Evolutionary conservation across 2,888 invertebrate genomes (phyloP).

Genomic region (Monopis laevigella): DNA sequence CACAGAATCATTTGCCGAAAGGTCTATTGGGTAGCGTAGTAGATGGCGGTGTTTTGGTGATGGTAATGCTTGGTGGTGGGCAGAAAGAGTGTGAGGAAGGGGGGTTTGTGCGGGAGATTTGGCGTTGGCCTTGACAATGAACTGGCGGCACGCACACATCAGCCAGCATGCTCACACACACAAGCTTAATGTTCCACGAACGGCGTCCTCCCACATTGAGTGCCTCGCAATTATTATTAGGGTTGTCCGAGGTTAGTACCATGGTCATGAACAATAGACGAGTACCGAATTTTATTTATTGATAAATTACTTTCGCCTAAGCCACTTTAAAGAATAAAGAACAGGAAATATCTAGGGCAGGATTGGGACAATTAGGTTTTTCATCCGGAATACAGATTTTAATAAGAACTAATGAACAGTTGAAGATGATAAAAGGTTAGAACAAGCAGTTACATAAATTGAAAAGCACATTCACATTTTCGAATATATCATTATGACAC

Average conservation of each 20-base stretch:
- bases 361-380: too few species aligned
- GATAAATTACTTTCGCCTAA: too few species aligned
- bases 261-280: not conserved
- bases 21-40: not conserved
- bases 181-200: slow-evolving; percentile 54
- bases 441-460: too few species aligned
- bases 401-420: too few species aligned
- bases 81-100: slow-evolving; percentile 19
- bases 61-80: too few species aligned
- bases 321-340: too few species aligned
- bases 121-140: slow-evolving; percentile 66
- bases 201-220: slow-evolving; percentile 40
- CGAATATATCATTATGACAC: too few species aligned
- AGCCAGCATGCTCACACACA: slow-evolving; percentile 31
- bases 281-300: too few species aligned
- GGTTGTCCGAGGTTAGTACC: slow-evolving; percentile 24
- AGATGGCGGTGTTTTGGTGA: not conserved
- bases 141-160: slow-evolving; percentile 58
- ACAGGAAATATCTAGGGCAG: too few species aligned
- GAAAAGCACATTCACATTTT: too few species aligned
- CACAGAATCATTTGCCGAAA: not conserved
- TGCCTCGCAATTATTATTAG: slow-evolving; percentile 36
- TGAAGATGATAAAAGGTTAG: too few species aligned
- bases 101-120: slow-evolving; percentile 56
- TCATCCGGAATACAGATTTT: too few species aligned